A percentile compares a stretch with the other conserved stretches of the same genome.
Evolutionary conservation across 92 coral and sea anemone species (phyloP).

Genomic region (Parazoanthus darwini): DNA sequence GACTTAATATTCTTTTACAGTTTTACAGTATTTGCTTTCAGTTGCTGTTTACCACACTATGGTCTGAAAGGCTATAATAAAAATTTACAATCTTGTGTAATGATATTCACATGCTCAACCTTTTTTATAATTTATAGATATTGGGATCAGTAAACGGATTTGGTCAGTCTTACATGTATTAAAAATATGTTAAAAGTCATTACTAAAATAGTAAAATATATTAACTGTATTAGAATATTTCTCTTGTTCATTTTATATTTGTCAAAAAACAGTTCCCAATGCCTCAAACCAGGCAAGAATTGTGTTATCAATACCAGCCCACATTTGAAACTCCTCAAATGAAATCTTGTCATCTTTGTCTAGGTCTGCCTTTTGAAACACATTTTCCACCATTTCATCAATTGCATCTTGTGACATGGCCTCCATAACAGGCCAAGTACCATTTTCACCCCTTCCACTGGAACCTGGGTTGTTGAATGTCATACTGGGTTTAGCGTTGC

Average conservation of each 20-base stretch:
- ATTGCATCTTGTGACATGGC: constrained; percentile 99
- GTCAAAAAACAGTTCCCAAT: constrained; percentile 88
- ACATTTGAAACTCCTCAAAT: constrained; percentile 90
- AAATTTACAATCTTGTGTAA: background rate
- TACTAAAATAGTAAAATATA: background rate
- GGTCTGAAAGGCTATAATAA: background rate
- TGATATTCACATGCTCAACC: background rate
- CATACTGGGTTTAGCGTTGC: constrained; percentile 61
- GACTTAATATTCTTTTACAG: too few species aligned
- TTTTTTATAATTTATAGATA: too few species aligned
- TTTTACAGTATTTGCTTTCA: background rate
- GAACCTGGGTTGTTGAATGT: constrained; percentile 66
- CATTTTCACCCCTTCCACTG: constrained; percentile 61
- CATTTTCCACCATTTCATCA: constrained; percentile 97
- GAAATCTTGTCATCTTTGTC: constrained; percentile 89
- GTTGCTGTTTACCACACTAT: background rate
- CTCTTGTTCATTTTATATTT: background rate
- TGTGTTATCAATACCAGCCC: constrained; percentile 93
- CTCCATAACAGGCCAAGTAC: constrained; percentile 98
- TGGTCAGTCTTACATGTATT: too few species aligned
- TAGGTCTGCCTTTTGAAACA: constrained; percentile 84
- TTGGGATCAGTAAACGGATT: too few species aligned
- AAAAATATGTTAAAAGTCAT: background rate
- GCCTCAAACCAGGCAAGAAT: constrained; percentile 98
- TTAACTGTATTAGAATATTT: background rate